phyloP scores from a whole-genome alignment of 2,888 invertebrate species.

The Athalia rosae region DNA sequence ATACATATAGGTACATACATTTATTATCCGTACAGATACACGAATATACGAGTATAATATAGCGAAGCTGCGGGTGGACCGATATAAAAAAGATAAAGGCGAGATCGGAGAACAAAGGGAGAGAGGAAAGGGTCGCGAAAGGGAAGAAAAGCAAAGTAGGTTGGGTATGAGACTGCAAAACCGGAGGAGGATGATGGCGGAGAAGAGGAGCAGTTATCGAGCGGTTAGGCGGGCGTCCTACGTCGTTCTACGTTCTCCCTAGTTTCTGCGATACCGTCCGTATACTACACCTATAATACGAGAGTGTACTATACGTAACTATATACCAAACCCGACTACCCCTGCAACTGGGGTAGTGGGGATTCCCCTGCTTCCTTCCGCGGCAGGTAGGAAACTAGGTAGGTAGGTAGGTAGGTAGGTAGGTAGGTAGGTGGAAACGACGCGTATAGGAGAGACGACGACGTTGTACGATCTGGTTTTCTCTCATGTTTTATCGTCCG shows the following conservation, averaged over 20 bases:
- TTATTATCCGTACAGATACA: too few species aligned
- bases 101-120: background rate
- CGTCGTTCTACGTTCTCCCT: conserved; percentile 27
- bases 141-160: background rate
- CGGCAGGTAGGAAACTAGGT: background rate
- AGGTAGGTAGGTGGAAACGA: background rate
- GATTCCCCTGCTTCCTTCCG: conserved; percentile 2
- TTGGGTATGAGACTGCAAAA: conserved; percentile 17
- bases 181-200: conserved; percentile 53
- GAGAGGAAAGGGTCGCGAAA: background rate
- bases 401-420: background rate
- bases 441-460: conserved; percentile 1
- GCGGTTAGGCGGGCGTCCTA: conserved; percentile 53
- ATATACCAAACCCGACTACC: too few species aligned
- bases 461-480: conserved; percentile 6
- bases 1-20: too few species aligned
- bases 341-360: conserved; percentile 11
- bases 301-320: too few species aligned
- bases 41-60: background rate
- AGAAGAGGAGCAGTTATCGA: conserved; percentile 63
- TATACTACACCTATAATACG: conserved; percentile 8
- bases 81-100: background rate
- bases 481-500: conserved; percentile 26
- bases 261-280: conserved; percentile 8
- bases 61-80: background rate